Conservation (phyloP, 23 tunicate genomes). For the Oikopleura albicans region DNA sequence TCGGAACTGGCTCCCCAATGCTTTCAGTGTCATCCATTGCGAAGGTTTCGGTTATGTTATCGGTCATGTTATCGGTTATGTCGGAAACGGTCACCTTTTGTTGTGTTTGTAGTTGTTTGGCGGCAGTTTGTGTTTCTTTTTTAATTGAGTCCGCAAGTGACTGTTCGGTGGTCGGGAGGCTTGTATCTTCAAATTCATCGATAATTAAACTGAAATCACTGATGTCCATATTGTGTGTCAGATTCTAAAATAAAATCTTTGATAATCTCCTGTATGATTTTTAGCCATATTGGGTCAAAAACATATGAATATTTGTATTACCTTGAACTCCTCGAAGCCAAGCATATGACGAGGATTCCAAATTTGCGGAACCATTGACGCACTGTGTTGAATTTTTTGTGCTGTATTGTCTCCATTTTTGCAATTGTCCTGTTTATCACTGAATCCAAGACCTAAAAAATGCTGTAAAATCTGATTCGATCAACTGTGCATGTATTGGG, state of each 20-base stretch:
- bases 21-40: not conserved
- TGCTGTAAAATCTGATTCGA: too few species aligned
- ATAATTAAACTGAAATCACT: not conserved
- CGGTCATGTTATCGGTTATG: too few species aligned
- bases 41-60: too few species aligned
- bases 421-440: too few species aligned
- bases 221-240: not conserved
- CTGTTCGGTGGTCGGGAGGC: not conserved
- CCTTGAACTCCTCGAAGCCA: not conserved
- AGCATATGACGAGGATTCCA: not conserved
- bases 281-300: not conserved
- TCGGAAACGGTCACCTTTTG: too few species aligned
- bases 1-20: not conserved
- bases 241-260: too few species aligned
- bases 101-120: too few species aligned
- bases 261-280: not conserved
- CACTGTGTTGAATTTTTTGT: too few species aligned
- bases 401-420: too few species aligned
- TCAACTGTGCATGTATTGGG: too few species aligned
- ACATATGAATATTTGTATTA: not conserved
- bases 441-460: too few species aligned
- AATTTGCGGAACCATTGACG: not conserved
- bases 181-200: not conserved
- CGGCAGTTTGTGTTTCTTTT: not conserved
- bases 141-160: not conserved